Evolutionary conservation across 2,113 vertebrate species (phyloP), one percentile per base, ranked within the genome.

Genomic region (Ctenomys sociabilis): DNA sequence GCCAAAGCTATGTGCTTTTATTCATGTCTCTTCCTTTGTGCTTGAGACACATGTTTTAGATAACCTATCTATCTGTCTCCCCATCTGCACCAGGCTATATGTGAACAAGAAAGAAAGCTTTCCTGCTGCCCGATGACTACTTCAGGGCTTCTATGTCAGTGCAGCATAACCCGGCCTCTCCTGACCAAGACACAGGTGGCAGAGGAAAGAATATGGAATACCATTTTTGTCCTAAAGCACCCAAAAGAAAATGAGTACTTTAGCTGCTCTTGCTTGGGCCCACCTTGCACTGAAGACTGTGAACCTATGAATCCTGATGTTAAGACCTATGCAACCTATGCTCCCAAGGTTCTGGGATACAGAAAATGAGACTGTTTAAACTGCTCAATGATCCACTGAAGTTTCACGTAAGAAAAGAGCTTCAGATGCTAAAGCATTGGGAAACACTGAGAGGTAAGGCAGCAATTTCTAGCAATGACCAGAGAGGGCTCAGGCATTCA

Each of bases 341-440:
- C 17, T 93, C 88, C 68, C 54, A 93, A n/a, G 45, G 52, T 77
- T n/a, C 63, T 59, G 28, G 68, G 37, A 80, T 75, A 88, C 52
- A 54, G 85, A 45, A 77, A 75, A 85, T 26, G 70, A 59, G 82
- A 68, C 64, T 75, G 70, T 73, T 35, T 88, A 82, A 95, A 92
- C 7, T 5, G 32, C 85, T 90, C 24, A 22, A 73, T 59, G 94
- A 70, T 63, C 73, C 59, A 68, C 3, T 81, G 75, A 80, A 59
- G 57, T 93, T 92, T 94, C 73, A 86, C 83, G 26, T 88, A 63
- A 70, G 94, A 88, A 95, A 96, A 93, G 85, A 78, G 37, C 57
- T 95, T 81, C 8, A 68, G n/a, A 54, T 84, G 73, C 63, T 94
- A 49, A 78, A 63, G 61, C 30, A 70, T 64, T 88, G 35, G 77